Evolutionary conservation across 2,113 vertebrate genomes (phyloP).

Genomic region (Cyanocitta stelleri): DNA sequence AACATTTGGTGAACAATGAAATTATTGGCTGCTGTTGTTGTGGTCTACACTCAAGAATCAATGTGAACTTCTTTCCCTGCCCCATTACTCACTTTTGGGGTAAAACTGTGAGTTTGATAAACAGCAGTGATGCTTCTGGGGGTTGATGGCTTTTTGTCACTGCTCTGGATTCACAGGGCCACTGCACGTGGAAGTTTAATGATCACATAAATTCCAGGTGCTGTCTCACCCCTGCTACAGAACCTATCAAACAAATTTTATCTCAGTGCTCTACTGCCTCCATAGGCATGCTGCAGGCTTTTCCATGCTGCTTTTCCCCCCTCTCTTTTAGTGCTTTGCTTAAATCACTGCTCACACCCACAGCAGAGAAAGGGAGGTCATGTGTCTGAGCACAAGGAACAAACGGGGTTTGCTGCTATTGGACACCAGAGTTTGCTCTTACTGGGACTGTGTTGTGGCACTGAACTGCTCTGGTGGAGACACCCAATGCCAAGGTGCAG

Average conservation of each 20-base stretch:
- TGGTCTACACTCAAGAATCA: background rate
- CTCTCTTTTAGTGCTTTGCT: background rate
- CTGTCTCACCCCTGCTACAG: background rate
- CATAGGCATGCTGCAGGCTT: background rate
- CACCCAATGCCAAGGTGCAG: background rate
- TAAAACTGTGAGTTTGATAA: constrained; percentile 11
- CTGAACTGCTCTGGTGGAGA: background rate
- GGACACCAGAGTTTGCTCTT: background rate
- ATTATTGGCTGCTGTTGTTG: background rate
- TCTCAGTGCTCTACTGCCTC: constrained; percentile 18
- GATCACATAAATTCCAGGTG: constrained; percentile 43
- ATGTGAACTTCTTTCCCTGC: background rate
- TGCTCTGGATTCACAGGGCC: background rate
- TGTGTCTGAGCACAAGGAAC: background rate
- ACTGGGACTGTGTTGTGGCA: background rate
- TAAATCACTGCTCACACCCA: background rate
- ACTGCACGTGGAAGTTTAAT: constrained; percentile 22
- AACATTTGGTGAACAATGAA: background rate
- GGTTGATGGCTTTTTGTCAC: background rate
- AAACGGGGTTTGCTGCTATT: background rate
- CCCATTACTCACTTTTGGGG: background rate
- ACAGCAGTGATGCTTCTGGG: background rate
- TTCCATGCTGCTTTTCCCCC: background rate
- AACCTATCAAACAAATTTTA: constrained; percentile 24
- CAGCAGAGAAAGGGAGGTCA: background rate